Base-by-base conservation (phyloP, 2,797 vertebrate species). In the Bradypus variegatus region DNA sequence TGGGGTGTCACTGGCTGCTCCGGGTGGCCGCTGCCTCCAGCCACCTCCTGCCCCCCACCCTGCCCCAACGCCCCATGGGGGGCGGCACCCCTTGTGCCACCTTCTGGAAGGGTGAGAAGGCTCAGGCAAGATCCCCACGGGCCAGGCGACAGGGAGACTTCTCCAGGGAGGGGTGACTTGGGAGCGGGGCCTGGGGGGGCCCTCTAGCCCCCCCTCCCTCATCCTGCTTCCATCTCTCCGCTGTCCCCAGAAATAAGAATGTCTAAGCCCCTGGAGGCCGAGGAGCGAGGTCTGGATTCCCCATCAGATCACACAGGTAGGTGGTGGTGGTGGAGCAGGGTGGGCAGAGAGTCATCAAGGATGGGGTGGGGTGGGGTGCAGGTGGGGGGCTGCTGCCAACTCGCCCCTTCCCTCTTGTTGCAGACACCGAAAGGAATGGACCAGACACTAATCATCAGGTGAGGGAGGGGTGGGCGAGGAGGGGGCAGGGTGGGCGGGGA, bases 371-470 rank as follows among this genome's bases (percentile, higher is more conserved):
- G 31, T 48, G 38, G 73, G 33, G 64, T 65, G 45, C 55, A 70
- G 86, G 21, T 10, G 3, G 48, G 29, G 12, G 33, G 7, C 67
- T 18, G 33, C 25, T 73, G 45, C 58, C 60, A 48, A 8, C 45
- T 72, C 31, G 6, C 79, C n/a, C 25, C 82, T 36, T 90, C 64
- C 86, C 31, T 97, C 86, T 97, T 95, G 83, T 97, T 97, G 6
- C 96, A 99, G 98, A 98, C 96, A 98, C 98, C 81, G 98, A 99
- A 95, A 98, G 98, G 97, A 99, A 98, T 97, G 98, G 98, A 97
- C 98, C 98, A 91, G 98, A 99, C 97, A 97, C 98, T 95, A 98
- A 98, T 97, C 98, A 99, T 97, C 98, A 98, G 98, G 98, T 98
- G 97, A 94, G 93, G 92, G 53, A 67, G 27, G 31, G 8, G 53